These are phyloP conservation scores for Sipha flava DNA, from an alignment of 1,140 invertebrate genomes.

Conservation along the genomic window DNA sequence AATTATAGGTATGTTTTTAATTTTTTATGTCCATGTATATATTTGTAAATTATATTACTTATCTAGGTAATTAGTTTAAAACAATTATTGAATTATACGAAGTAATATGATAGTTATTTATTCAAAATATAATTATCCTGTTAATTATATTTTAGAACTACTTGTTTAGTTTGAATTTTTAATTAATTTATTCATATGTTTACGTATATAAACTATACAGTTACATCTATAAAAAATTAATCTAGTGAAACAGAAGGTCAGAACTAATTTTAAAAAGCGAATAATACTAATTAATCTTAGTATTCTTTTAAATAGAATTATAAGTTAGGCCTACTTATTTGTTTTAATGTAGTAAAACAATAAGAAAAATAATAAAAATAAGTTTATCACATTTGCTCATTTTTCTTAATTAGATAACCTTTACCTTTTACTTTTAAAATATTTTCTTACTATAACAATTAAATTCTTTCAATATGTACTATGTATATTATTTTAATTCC, in stretches of 20 bases:
- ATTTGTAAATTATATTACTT: no score
- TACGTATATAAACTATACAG: neutral
- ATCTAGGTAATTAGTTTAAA: no score
- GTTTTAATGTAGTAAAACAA: neutral
- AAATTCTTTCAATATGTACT: no score
- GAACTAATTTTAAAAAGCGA: neutral
- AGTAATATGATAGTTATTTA: neutral
- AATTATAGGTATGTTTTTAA: no score
- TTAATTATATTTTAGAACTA: neutral
- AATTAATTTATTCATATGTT: constrained; percentile 1
- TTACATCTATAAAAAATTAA: neutral
- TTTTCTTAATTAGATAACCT: neutral
- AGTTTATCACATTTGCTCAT: neutral
- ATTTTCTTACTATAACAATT: no score
- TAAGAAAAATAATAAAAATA: neutral
- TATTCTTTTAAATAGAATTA: neutral
- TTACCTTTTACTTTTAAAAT: neutral
- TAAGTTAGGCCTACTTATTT: neutral
- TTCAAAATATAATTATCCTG: neutral
- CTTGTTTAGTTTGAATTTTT: neutral
- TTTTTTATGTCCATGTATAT: no score
- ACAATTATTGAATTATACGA: no score
- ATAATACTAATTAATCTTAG: neutral
- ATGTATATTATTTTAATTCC: no score
- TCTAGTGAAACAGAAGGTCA: neutral